Evolutionary conservation across 2,888 invertebrate genomes (phyloP).

Genomic region (Lepidochitona cinerea): DNA sequence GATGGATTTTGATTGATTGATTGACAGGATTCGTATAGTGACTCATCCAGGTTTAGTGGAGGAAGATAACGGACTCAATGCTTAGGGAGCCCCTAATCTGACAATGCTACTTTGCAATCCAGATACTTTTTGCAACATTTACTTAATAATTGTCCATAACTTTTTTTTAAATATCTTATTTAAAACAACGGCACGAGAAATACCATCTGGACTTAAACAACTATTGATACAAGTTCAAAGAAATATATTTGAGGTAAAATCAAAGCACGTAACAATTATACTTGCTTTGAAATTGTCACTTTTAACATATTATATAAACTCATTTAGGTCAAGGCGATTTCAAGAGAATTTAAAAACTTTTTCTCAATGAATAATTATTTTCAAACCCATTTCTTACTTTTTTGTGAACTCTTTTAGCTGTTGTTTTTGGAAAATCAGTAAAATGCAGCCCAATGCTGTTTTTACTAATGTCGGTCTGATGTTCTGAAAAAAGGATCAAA

Average conservation of each 20-base stretch:
- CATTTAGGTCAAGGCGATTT: too few species aligned
- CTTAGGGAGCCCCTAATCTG: too few species aligned
- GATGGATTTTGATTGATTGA: too few species aligned
- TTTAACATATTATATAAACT: too few species aligned
- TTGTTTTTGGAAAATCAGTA: conserved; percentile 82
- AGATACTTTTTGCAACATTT: background rate
- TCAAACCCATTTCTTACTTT: conserved; percentile 44
- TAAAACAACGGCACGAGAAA: background rate
- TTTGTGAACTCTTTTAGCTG: conserved; percentile 60
- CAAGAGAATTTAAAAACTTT: background rate
- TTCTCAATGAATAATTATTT: too few species aligned
- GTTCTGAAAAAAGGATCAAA: conserved; percentile 62
- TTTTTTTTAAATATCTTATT: background rate
- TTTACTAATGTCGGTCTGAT: conserved; percentile 74
- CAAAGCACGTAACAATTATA: too few species aligned
- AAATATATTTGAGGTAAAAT: background rate
- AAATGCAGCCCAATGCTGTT: conserved; percentile 79
- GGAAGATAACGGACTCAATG: too few species aligned
- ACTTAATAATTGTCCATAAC: background rate
- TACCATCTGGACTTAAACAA: background rate
- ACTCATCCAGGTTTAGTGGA: too few species aligned
- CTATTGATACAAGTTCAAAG: background rate
- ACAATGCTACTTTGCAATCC: too few species aligned
- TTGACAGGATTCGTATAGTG: too few species aligned
- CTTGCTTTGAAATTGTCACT: too few species aligned